Evolutionary conservation across 2,888 invertebrate genomes (phyloP), one percentile per base, ranked within the genome.

Genomic region (Mechanitis messenoides): DNA sequence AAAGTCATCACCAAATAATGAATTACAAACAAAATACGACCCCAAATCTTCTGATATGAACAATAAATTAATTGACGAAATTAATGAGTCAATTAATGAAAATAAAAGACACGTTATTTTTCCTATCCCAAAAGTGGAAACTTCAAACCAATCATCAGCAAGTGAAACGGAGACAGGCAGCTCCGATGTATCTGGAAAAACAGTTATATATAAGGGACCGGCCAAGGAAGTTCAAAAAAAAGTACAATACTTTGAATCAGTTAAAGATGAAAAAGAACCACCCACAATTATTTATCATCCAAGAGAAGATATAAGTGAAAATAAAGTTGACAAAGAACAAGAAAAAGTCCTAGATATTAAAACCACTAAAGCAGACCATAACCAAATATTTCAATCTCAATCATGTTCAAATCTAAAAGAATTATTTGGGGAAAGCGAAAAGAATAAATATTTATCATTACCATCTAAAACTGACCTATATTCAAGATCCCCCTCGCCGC

Each of bases 241-340:
- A 80, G 94, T 96, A 1, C 93, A 95, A 78, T 96, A 94, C 82
- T 96, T 95, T 76, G 96, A 96, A 81, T 93, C 93, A 2, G 93
- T 92, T 0, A 91, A 92, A 69, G 91, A 86, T 58, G 80, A 89
- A 3, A 82, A 87, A 45, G 91, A 91, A n/a, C 79, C 85, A 56
- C 79, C 81, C 46, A 86, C 84, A 67, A 87, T 83, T 4, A 80
- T 91, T 62, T 91, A 92, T 68, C 91, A 91, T 63, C 90, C 91
- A 0, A 85, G 90, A 62, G 92, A 92, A 70, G 90, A 84, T 71
- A 87, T 88, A 1, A 81, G 87, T 70, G 86, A 87, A 66, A 87
- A 84, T 67, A 69, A 74, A 67, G 69, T 75, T 58, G 73, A 72
- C 79, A 69, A 20, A 58, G 63, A 71, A 71, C 66, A 73, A 68